Evolutionary conservation across 2,888 invertebrate species (phyloP).

Genomic region (Stenotaenia linearis): DNA sequence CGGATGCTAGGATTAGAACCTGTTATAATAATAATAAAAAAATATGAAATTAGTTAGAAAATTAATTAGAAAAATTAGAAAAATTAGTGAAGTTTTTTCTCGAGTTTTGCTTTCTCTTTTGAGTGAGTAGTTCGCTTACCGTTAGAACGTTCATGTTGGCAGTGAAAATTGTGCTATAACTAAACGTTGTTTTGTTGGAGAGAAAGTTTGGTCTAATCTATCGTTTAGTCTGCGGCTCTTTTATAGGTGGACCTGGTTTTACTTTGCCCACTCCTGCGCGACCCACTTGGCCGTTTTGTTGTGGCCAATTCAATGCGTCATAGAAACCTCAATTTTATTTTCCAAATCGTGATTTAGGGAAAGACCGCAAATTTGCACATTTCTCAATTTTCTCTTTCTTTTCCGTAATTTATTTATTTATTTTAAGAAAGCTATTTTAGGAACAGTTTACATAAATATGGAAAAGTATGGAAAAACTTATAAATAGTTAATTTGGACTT

Average conservation of each 20-base stretch:
- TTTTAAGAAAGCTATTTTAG: no score
- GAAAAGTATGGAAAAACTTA: no score
- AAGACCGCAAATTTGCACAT: not conserved
- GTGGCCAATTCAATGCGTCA: not conserved
- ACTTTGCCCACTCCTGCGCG: not conserved
- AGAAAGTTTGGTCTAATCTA: not conserved
- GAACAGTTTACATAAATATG: no score
- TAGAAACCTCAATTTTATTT: not conserved
- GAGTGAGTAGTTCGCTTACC: no score
- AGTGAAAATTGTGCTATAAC: not conserved
- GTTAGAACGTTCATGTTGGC: not conserved
- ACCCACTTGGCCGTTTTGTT: not conserved
- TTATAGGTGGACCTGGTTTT: not conserved
- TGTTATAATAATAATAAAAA: not conserved
- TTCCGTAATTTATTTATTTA: no score
- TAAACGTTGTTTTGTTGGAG: not conserved
- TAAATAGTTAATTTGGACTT: no score
- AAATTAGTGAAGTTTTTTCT: no score
- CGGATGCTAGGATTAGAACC: not conserved
- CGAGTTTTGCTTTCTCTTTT: no score
- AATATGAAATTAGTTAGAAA: not conserved
- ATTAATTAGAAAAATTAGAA: no score
- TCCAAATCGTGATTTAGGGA: not conserved
- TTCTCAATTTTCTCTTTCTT: no score
- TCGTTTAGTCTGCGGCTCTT: not conserved